phyloP scores from a whole-genome alignment of 2,888 invertebrate genomes.

The Nomada fabriciana region DNA sequence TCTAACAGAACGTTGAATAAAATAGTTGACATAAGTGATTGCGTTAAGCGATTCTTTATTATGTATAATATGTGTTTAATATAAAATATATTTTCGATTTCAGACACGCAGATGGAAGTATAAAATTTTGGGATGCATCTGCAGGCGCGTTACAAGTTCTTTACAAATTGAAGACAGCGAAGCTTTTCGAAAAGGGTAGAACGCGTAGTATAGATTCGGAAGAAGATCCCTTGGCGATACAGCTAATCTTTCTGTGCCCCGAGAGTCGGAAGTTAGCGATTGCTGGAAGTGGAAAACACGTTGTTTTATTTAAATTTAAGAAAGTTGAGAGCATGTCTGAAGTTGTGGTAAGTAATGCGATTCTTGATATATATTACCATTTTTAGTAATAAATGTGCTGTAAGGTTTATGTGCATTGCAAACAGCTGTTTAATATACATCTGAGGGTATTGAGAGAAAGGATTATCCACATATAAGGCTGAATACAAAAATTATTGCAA shows the following conservation, averaged over 20 bases:
- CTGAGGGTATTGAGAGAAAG: no score
- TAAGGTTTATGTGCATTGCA: background rate
- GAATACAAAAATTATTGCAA: no score
- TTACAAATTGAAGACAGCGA: constrained; percentile 98
- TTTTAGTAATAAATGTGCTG: background rate
- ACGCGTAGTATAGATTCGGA: constrained; percentile 88
- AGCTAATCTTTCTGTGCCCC: constrained; percentile 95
- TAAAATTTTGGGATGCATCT: constrained; percentile 99
- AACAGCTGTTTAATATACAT: background rate
- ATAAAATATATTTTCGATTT: constrained; percentile 14
- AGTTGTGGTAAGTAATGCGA: constrained; percentile 87
- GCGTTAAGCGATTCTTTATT: no score
- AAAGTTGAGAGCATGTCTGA: constrained; percentile 95
- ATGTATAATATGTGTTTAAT: background rate
- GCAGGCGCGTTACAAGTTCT: constrained; percentile 97
- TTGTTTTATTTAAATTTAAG: constrained; percentile 97
- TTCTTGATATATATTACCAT: constrained; percentile 1
- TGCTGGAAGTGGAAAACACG: constrained; percentile 96
- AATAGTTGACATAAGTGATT: no score
- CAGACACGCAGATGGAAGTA: constrained; percentile 98
- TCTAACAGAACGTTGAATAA: no score
- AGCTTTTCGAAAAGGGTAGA: constrained; percentile 92
- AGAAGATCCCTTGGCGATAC: constrained; percentile 96
- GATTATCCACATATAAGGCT: no score
- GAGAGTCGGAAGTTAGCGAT: constrained; percentile 96